phyloP scores from a whole-genome alignment of 2,113 vertebrate species.

The Anguilla rostrata region DNA sequence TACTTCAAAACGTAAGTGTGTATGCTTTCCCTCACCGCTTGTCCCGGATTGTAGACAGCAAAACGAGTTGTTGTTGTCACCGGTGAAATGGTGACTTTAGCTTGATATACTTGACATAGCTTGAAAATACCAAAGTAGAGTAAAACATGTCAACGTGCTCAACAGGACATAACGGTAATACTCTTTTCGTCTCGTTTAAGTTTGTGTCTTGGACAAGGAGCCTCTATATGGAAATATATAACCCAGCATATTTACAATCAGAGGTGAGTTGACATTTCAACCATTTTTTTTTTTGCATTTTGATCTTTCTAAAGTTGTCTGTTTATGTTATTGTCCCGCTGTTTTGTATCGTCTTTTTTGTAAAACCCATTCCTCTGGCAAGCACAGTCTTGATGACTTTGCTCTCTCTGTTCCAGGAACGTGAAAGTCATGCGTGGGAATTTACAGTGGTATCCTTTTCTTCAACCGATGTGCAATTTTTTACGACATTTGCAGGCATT shows the following conservation, averaged over 20 bases:
- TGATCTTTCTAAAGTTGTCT: not conserved
- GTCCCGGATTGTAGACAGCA: no score
- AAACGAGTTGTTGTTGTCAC: not conserved
- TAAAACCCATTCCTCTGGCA: not conserved
- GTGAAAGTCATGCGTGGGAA: conserved; percentile 67
- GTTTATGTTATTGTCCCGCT: not conserved
- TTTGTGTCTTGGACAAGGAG: conserved; percentile 70
- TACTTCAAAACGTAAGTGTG: conserved; percentile 67
- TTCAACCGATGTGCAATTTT: not conserved
- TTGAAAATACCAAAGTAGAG: not conserved
- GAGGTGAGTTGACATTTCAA: conserved; percentile 49
- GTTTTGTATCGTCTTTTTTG: not conserved
- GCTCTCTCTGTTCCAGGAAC: conserved; percentile 53
- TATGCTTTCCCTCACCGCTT: not conserved
- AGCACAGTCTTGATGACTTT: not conserved
- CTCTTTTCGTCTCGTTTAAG: conserved; percentile 42
- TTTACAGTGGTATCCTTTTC: conserved; percentile 72
- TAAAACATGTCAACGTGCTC: no score
- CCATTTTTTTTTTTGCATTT: not conserved
- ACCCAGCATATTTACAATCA: conserved; percentile 67
- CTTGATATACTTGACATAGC: not conserved
- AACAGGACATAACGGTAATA: not conserved
- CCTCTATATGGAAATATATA: conserved; percentile 70
- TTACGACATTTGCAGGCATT: no score
- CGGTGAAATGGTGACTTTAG: not conserved